Conservation (phyloP, 2,113 vertebrate species). For the Cathartes aura region DNA sequence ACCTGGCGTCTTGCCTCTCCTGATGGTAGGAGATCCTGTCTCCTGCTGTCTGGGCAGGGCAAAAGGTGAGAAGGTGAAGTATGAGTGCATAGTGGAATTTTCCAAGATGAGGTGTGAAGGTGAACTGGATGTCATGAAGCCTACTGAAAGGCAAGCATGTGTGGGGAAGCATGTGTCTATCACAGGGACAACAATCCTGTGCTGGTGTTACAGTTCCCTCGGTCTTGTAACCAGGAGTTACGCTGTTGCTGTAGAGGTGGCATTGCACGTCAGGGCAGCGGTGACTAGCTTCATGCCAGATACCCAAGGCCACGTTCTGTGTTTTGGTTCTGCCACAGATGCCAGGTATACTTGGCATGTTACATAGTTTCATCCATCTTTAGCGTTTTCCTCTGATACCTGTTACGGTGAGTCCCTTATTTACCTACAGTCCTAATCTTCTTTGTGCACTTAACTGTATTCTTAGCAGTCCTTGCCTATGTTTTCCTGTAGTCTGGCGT, state of each 20-base stretch:
- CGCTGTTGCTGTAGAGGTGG: not conserved
- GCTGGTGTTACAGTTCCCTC: not conserved
- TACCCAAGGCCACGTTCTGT: not conserved
- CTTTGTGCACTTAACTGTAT: not conserved
- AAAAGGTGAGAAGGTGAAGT: not conserved
- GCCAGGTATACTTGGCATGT: not conserved
- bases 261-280: not conserved
- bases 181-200: rapidly evolving
- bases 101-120: not conserved
- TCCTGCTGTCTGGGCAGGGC: not conserved
- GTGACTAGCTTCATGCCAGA: not conserved
- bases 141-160: not conserved
- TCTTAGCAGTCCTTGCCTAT: not conserved
- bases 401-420: not conserved
- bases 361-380: not conserved
- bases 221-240: not conserved
- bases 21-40: not conserved
- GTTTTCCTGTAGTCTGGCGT: not conserved
- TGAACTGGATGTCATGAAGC: not conserved
- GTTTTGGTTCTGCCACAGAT: not conserved
- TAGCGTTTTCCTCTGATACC: not conserved
- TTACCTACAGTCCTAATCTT: not conserved
- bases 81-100: not conserved
- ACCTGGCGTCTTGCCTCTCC: not conserved
- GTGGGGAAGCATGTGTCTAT: not conserved